Base-by-base conservation (phyloP, 2,888 invertebrate species). In the Caradrina clavipalpis region DNA sequence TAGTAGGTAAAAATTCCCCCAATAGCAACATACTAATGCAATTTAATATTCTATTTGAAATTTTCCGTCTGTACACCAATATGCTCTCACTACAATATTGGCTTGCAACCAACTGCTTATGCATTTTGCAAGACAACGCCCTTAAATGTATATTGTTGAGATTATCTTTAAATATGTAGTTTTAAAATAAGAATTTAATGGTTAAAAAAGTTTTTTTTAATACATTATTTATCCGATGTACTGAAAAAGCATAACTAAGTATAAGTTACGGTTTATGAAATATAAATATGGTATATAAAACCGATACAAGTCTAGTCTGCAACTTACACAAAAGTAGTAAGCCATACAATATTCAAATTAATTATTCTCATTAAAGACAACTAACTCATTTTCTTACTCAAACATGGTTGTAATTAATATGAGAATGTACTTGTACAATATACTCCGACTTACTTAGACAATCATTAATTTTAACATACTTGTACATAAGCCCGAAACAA, bases 391-490 rank as follows among this genome's bases (percentile, higher is more conserved):
- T 51, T 22, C 22, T 22, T 49, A 56, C 31, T 79, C 58, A 79
- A 75, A 74, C 55, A 56, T 58, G 54, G 2, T 51, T 55, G n/a
- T 65, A 75, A 65, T 65, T 65, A 45, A 61, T 57, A 73, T 53
- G 62, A 39, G 56, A 60, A 56, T 6, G 22, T 73, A 53, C 42
- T 31, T 11, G n/a, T 42, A 35, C 45, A 60, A 45, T 74, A 49
- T 60, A 79, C 50, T 56, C 39, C 8, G 39, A 72, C 51, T 73
- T 54, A 61, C 57, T 73, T 50, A 65, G 59, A 75, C 54, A 66
- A 60, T 57, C n/a, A 75, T 80, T 74, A 57, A 75, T 75, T 79
- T 64, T 60, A 60, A 74, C 65, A 56, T 65, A 60, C 65, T 59
- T 22, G 19, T 51, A 65, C 42, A 8, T 45, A 65, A 61, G 53